Conservation (phyloP, 2,113 vertebrate species). For the Otolemur garnettii region DNA sequence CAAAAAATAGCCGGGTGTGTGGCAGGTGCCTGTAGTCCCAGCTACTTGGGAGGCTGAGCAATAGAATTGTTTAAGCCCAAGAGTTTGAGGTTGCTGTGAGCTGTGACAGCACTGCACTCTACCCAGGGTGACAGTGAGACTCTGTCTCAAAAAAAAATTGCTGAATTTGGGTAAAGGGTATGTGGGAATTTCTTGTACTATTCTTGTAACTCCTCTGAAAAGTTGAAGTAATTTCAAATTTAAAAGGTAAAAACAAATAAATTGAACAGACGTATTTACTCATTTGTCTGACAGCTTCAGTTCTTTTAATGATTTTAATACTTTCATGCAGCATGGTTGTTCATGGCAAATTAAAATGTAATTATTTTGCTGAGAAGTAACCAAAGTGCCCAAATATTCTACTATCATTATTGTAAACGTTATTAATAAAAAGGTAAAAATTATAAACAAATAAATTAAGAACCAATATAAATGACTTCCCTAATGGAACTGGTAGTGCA, state of each 20-base stretch:
- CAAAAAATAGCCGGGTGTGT: too few species aligned
- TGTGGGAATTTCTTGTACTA: neutral
- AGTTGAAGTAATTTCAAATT: slow-evolving; percentile 35
- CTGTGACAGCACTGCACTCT: too few species aligned
- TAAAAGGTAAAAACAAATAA: neutral
- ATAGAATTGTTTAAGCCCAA: too few species aligned
- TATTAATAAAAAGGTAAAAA: slow-evolving; percentile 14
- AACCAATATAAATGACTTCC: neutral
- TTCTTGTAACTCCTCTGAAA: neutral
- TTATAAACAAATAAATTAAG: neutral
- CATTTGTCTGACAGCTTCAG: neutral
- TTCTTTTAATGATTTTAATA: slow-evolving; percentile 28
- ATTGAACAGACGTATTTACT: neutral
- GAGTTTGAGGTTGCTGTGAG: too few species aligned
- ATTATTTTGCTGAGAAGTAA: neutral
- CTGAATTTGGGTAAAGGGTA: neutral
- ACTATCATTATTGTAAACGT: neutral
- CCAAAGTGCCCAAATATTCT: neutral
- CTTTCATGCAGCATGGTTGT: neutral
- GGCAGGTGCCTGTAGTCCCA: too few species aligned
- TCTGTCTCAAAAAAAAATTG: neutral
- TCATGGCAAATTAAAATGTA: neutral
- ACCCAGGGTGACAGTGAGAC: too few species aligned
- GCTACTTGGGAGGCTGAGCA: too few species aligned
- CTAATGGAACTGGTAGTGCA: neutral